Evolutionary conservation across 2,113 vertebrate species (phyloP), one percentile per base, ranked within the genome.

Genomic region (Struthio camelus): DNA sequence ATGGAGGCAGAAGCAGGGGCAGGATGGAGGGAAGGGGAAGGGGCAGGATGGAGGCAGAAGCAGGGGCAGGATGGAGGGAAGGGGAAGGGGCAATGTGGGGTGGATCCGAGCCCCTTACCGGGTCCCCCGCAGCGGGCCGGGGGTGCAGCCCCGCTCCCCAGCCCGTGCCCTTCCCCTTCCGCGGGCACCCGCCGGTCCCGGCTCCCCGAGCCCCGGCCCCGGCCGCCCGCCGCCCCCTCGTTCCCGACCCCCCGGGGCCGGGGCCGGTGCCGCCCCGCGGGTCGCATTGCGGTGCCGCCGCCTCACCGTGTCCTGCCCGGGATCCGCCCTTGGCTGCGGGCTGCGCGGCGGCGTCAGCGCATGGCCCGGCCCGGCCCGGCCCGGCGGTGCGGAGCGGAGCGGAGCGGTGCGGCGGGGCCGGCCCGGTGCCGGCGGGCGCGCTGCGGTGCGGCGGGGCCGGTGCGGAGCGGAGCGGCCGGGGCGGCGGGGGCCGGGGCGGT

Each of bases 301-400:
- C 77, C 65, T 89, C 86, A 89, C 86, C 86, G 78, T 66, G 69
- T 48, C 50, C 86, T 73, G 87, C 87, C 85, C 86, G 67, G 86
- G 86, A 89, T 89, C 86, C 86, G 86, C 86, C 86, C 86, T 80
- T 58, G 86, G 77, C 48, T 89, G 86, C 86, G 85, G 84, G 83
- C 71, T 66, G 70, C 71, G 71, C 71, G 65, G 65, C 75, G 76
- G 66, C 58, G 66, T 89, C 86, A 89, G 69, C 69, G 87, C 87
- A 89, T 88, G 86, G 86, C 77, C 56, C 76, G 67, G 66, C 66
- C 67, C 56, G 48, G 85, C 22, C 17, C 53, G 53, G 53, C 53
- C 20, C 22, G 53, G 53, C 44, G 44, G 13, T 46, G 44, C 44
- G n/a, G 51, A 53, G 51, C 51, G 36, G 62, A 22, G 7, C 36